Evolutionary conservation across 1,140 invertebrate genomes (phyloP).

Genomic region (Ostrea edulis): DNA sequence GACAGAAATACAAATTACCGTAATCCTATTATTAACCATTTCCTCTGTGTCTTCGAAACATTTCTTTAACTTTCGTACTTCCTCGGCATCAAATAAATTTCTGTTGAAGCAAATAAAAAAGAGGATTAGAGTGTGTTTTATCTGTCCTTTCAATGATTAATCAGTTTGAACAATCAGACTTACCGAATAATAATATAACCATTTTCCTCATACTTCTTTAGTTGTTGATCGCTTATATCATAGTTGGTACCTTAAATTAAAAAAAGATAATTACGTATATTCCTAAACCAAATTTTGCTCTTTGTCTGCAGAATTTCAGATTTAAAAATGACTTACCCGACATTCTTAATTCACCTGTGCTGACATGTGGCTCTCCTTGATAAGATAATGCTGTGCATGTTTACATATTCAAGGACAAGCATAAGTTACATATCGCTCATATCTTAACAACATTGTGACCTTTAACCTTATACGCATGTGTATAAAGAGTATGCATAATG

Average conservation of each 20-base stretch:
- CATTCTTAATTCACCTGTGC: too few relatives aligned
- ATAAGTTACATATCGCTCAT: too few relatives aligned
- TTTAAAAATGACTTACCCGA: too few relatives aligned
- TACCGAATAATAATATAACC: not conserved
- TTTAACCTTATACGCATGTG: too few relatives aligned
- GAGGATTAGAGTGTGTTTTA: not conserved
- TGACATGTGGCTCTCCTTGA: too few relatives aligned
- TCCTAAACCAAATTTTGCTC: too few relatives aligned
- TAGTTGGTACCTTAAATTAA: not conserved
- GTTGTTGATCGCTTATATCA: not conserved
- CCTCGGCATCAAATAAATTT: not conserved
- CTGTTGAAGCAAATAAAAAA: not conserved
- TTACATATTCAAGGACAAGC: too few relatives aligned
- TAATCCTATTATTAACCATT: not conserved
- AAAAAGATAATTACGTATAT: too few relatives aligned
- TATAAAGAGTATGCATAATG: too few relatives aligned
- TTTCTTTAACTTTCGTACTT: slow-evolving; percentile 3
- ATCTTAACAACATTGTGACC: too few relatives aligned
- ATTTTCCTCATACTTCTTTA: not conserved
- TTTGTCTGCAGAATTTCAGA: too few relatives aligned
- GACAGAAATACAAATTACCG: not conserved
- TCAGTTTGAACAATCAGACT: not conserved
- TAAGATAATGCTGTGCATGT: too few relatives aligned
- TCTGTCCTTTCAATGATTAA: not conserved
- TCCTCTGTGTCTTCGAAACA: not conserved